Evolutionary conservation across 2,113 vertebrate species (phyloP), one percentile per base, ranked within the genome.

Genomic region (Xenopus borealis): DNA sequence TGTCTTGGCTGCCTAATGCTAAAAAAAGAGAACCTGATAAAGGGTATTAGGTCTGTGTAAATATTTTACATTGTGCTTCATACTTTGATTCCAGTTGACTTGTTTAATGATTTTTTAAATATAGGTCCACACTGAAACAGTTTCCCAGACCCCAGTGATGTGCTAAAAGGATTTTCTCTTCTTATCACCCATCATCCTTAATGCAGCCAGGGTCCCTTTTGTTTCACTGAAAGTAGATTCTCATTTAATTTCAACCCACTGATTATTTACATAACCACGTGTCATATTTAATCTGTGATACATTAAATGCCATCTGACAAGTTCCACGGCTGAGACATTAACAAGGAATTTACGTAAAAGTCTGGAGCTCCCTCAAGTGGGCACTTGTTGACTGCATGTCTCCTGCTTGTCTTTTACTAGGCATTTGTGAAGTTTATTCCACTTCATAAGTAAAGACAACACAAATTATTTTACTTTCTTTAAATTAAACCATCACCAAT

Each of bases 321-420:
- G 0, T 14, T 45, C 40, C 66, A 12, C 13, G 11, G 67, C 0
- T 30, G 0, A 3, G 62, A 20, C 62, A 64, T 44, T 27, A 46
- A 78, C 61, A 5, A 13, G 13, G 12, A 2, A 66, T 59, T 23
- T 52, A 72, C 20, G 23, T 73, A 79, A 80, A n/a, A 82, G 82
- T 79, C 81, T 81, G 68, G 83, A 88, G 88, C 88, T 67, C 89
- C 89, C 88, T 87, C 89, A 50, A 61, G 85, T 74, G 89, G 89
- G 79, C 4, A 53, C 23, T 64, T 44, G 19, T 55, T 69, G 62
- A 63, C 55, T 69, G 66, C 57, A 68, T 45, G 75, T 57, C 63
- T 63, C 47, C 47, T 17, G 46, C 46, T 50, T 50, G 13, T 2
- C 33, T 40, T 40, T 50, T 50, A 16, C 47, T 50, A 50, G 47